Evolutionary conservation across 2,113 vertebrate genomes (phyloP), one percentile per base, ranked within the genome.

Genomic region (Pipa parva): DNA sequence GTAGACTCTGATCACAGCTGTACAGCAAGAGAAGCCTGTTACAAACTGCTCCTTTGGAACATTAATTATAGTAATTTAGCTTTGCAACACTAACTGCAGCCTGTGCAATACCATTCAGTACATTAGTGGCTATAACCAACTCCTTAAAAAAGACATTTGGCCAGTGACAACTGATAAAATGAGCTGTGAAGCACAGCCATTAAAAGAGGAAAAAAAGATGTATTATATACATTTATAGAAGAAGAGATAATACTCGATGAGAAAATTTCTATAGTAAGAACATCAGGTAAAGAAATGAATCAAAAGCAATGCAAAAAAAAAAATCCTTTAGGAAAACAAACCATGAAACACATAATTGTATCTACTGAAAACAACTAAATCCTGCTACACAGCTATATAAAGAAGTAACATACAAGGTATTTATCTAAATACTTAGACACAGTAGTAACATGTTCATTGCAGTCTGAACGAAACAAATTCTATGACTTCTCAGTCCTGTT

Each of bases 141-240:
- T 82, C 77, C 78, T 80, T 80, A 78, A 82, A 80, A 82, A 79
- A 80, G 78, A 78, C 78, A 83, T 81, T 78, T 77, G 74, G 74
- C 72, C 73, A 31, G 21, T 17, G 20, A 60, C 27, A 27, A 46
- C 80, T 77, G 80, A 80, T 77, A 75, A 77, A 76, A 76, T 75
- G 80, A 82, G 76, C 76, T 79, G 76, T 77, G 80, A 79, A 79
- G 79, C 79, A 80, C 73, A 82, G 76, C 77, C 71, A 18, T 7
- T 24, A 17, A 26, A 52, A 52, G 26, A 8, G 11, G 2, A 18
- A 36, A 7, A 3, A 36, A 29, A 36, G 7, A 29, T 12, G 18
- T n/a, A 20, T 12, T 18, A 28, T 55, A 5, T 7, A 29, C 24
- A 42, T 2, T 42, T 42, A 3, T 15, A 42, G 15, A 15, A n/a